Evolutionary conservation across 2,888 invertebrate genomes (phyloP).

Genomic region (Spodoptera picta): DNA sequence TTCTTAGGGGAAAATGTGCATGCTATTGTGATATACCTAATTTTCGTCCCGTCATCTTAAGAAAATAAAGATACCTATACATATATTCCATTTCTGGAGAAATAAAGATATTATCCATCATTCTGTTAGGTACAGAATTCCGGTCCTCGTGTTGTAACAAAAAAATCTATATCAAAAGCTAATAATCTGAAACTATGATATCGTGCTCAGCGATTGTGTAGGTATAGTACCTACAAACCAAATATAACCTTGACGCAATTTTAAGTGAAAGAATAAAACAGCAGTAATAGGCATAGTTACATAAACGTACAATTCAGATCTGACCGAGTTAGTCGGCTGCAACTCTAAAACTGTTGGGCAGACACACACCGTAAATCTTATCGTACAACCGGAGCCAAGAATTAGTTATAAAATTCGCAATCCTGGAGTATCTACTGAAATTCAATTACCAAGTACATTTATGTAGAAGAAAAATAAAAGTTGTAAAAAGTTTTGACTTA

Average conservation of each 20-base stretch:
- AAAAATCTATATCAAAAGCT: too few species aligned
- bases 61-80: too few species aligned
- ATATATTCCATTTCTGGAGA: too few species aligned
- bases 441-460: slow-evolving; percentile 47
- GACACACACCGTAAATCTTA: slow-evolving; percentile 56
- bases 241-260: slow-evolving; percentile 4
- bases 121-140: too few species aligned
- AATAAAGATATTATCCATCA: too few species aligned
- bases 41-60: too few species aligned
- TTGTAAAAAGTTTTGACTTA: slow-evolving; percentile 49
- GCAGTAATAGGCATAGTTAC: slow-evolving; percentile 45
- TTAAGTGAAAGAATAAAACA: slow-evolving; percentile 38
- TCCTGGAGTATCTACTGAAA: slow-evolving; percentile 43
- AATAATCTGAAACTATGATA: background rate
- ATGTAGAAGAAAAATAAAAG: slow-evolving; percentile 43
- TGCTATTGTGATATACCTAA: too few species aligned
- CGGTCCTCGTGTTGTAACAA: too few species aligned
- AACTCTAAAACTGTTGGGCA: slow-evolving; percentile 53
- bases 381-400: slow-evolving; percentile 55
- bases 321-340: slow-evolving; percentile 46
- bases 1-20: too few species aligned
- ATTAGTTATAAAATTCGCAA: slow-evolving; percentile 57
- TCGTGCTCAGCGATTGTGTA: too few species aligned
- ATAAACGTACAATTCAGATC: slow-evolving; percentile 48
- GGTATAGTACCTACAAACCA: background rate